Conservation (phyloP, 2,797 vertebrate species). For the Hapalemur alaotrensis region DNA sequence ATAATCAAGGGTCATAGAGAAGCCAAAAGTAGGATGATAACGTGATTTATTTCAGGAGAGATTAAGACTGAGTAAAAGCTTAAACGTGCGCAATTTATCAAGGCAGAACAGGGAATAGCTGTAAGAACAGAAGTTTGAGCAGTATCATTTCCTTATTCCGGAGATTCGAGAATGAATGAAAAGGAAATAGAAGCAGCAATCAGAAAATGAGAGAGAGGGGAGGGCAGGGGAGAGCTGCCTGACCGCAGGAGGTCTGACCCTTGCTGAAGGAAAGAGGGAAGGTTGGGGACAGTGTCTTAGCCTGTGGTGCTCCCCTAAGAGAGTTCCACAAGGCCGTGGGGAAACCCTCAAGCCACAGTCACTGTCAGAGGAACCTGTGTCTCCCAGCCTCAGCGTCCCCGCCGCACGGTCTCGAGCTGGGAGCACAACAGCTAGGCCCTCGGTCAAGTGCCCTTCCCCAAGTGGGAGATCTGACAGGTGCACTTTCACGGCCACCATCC, state of each 20-base stretch:
- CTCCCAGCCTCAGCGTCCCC: neutral
- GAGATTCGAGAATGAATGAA: neutral
- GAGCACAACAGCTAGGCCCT: neutral
- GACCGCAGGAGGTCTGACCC: neutral
- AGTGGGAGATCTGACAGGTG: neutral
- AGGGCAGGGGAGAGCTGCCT: neutral
- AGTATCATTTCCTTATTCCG: neutral
- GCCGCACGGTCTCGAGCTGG: neutral
- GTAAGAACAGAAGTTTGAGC: neutral
- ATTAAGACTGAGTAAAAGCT: neutral
- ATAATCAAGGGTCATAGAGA: neutral
- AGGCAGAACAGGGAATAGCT: neutral
- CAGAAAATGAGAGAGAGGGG: neutral
- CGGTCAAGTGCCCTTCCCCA: neutral
- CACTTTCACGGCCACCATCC: rapidly evolving
- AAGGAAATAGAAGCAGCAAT: neutral
- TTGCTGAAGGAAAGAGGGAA: neutral
- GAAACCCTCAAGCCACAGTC: neutral
- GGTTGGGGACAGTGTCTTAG: neutral
- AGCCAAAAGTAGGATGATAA: neutral
- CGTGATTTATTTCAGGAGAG: neutral
- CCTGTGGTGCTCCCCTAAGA: neutral
- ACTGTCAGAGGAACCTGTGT: neutral
- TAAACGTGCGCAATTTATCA: neutral
- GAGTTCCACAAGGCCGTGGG: neutral